These are phyloP conservation scores for Cervus canadensis DNA, from an alignment of 2,113 vertebrate genomes.

Conservation along the genomic window DNA sequence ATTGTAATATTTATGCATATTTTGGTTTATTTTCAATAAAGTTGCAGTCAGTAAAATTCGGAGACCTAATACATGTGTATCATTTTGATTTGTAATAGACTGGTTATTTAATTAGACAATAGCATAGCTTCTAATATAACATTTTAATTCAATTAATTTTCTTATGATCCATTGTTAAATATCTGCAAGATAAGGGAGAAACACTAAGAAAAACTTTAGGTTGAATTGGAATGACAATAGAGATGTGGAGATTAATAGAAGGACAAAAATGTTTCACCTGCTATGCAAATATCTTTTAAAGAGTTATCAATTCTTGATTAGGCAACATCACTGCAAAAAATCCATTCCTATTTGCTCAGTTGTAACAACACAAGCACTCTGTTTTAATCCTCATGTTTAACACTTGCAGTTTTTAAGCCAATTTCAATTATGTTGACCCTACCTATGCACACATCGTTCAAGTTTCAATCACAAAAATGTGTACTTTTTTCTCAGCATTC, in stretches of 20 bases:
- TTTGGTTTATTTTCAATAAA: background rate
- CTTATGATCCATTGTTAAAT: background rate
- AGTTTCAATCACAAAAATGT: background rate
- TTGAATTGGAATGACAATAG: background rate
- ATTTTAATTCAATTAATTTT: background rate
- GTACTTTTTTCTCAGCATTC: background rate
- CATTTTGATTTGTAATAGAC: background rate
- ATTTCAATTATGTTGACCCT: background rate
- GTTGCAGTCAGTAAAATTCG: background rate
- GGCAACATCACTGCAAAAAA: background rate
- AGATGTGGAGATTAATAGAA: background rate
- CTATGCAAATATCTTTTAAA: background rate
- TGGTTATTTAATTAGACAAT: constrained; percentile 18
- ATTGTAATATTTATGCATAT: background rate
- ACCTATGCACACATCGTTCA: background rate
- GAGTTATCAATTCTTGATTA: background rate
- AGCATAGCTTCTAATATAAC: background rate
- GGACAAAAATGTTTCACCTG: background rate
- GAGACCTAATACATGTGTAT: background rate
- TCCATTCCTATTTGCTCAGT: background rate
- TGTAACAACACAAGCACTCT: background rate
- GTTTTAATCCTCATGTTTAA: background rate
- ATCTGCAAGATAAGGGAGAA: background rate
- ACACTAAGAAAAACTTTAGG: background rate
- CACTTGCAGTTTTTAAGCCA: background rate